Evolutionary conservation across 2,113 vertebrate genomes (phyloP).

Genomic region (Otocyon megalotis): DNA sequence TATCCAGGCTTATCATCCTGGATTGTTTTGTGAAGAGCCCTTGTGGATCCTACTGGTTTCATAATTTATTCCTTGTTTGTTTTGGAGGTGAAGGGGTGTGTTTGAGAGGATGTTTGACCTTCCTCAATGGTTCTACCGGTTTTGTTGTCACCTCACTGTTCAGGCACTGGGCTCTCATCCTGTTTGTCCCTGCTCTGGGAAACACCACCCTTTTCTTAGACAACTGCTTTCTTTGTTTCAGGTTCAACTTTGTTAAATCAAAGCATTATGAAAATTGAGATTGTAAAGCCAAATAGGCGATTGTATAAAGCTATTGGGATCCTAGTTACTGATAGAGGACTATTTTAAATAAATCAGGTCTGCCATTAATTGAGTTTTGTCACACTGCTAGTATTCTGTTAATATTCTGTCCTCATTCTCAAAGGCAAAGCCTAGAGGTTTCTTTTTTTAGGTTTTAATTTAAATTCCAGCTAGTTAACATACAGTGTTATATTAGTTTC

Average conservation of each 20-base stretch:
- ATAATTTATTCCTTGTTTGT: background rate
- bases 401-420: background rate
- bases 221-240: slow-evolving; percentile 41
- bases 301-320: background rate
- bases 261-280: slow-evolving; percentile 10
- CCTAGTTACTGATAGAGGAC: background rate
- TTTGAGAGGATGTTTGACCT: background rate
- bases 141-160: background rate
- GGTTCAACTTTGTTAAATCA: slow-evolving; percentile 48
- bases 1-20: background rate
- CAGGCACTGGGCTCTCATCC: background rate
- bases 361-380: background rate
- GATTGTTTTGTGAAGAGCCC: background rate
- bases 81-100: background rate
- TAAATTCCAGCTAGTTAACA: background rate
- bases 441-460: background rate
- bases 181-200: slow-evolving; percentile 3
- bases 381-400: background rate
- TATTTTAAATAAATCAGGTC: background rate
- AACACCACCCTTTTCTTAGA: background rate
- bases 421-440: background rate
- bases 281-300: background rate
- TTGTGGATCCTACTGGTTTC: background rate
- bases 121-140: background rate
- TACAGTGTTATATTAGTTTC: background rate